Evolutionary conservation across 2,888 invertebrate genomes (phyloP), one percentile per base, ranked within the genome.

Genomic region (Scaptomyza tumidula): DNA sequence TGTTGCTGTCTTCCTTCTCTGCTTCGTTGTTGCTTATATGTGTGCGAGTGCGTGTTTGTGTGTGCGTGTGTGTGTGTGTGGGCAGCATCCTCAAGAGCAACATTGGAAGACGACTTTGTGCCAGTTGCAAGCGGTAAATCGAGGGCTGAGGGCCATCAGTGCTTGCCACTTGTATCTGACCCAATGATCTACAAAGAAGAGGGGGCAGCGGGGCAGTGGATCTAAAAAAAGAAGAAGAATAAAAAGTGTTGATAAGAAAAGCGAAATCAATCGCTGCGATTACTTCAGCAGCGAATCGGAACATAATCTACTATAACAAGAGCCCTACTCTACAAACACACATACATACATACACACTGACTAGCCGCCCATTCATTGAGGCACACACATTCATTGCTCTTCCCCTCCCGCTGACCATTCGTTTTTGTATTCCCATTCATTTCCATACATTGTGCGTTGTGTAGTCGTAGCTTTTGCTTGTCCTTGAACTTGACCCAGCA

Each of bases 401-500:
- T 1, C 35, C 13, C 35, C 29, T 14, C 45, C 54, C 48, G 24
- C 11, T 7, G 7, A 0, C 1, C 44, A 33, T 7, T 10, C 56
- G 29, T 41, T 48, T 48, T 44, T 46, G 41, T 27, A 52, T 56
- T 63, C 65, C 71, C 82, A 82, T 82, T 81, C 82, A 81, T 73
- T 82, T 85, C 76, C 82, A 87, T 85, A 71, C 48, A 49, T 43
- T 48, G 67, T 50, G 57, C 63, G 59, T 52, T 53, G 67, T 53
- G 71, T 61, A 37, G 70, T 67, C 46, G 73, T 58, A 59, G 24
- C 24, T 64, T 55, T 55, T 78, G 78, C 86, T 86, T 88, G 88
- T 84, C 88, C 88, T 88, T 84, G 88, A 84, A 84, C 88, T 84
- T 84, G 88, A 84, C 88, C 83, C 80, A 83, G 79, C 88, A 58